Evolutionary conservation across 2,797 vertebrate species (phyloP), one percentile per base, ranked within the genome.

Genomic region (Eulemur rubriventer): DNA sequence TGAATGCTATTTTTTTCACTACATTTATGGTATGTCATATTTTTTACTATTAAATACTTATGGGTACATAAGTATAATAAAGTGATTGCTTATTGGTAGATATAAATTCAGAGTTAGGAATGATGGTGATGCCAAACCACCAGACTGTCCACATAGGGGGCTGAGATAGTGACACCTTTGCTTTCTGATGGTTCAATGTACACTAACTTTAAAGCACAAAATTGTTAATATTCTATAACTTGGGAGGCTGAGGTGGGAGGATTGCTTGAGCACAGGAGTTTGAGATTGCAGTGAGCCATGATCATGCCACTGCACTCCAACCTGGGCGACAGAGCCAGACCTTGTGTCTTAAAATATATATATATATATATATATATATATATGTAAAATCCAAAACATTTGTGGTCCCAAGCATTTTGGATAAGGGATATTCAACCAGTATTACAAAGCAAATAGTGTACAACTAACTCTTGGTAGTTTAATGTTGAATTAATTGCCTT

Each of bases 391-490:
- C 35, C 5, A 41, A 24, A 70, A 38, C 22, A 70, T 35, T 41
- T 70, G 20, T 70, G 65, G 67, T 38, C 67, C 35, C 22, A 24
- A 70, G 35, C 67, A 70, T 67, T 70, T 70, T 24, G 38, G 67
- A 38, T 35, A 38, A 73, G 26, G 26, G 26, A 73, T 46, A 73
- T 26, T 72, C 69, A 43, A 43, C 7, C 24, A 43, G 67, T 75
- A 33, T 75, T 46, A 48, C 35, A 90, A 87, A 79, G 33, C 38
- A 87, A 92, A 50, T 13, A 80, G 7, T 63, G 28, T 55, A 52
- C 22, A 94, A 79, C 33, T 87, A 38, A 72, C 28, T 92, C n/a
- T 61, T 87, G n/a, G 30, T 88, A 81, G 80, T 75, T 93, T 26
- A 72, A 14, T 89, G 63, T 79, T 91, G 38, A 73, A 86, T 84